phyloP scores from a whole-genome alignment of 2,888 invertebrate species.

The Anthoptus insignis region DNA sequence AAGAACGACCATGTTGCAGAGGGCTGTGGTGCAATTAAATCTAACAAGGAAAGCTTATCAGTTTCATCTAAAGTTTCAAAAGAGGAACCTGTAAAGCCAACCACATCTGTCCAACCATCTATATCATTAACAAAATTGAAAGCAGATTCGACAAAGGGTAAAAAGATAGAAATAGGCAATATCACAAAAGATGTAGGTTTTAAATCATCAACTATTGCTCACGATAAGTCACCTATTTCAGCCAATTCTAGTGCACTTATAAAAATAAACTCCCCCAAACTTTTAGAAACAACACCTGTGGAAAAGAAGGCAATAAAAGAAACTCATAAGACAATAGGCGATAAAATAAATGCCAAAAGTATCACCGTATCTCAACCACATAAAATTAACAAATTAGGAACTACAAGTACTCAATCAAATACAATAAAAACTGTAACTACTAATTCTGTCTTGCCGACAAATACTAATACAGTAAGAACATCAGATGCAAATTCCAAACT shows the following conservation, averaged over 20 bases:
- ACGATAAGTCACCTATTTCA: not conserved
- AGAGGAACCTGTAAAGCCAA: not conserved
- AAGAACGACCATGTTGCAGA: not conserved
- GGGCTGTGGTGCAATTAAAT: not conserved
- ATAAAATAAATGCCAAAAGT: not conserved
- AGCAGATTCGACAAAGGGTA: slow-evolving; percentile 5
- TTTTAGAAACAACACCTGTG: not conserved
- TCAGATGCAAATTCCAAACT: slow-evolving; percentile 5
- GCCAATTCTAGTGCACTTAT: not conserved
- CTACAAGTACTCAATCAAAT: not conserved
- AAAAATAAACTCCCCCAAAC: not conserved
- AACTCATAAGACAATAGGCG: not conserved
- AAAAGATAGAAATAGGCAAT: not conserved
- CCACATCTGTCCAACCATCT: not conserved
- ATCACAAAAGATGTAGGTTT: not conserved
- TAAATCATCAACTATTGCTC: not conserved
- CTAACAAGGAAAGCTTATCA: not conserved
- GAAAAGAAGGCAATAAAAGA: not conserved
- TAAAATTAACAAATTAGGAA: not conserved
- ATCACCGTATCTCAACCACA: not conserved
- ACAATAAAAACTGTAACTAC: not conserved
- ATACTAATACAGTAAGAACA: slow-evolving; percentile 1
- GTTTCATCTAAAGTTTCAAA: not conserved
- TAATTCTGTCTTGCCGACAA: not conserved
- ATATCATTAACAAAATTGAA: slow-evolving; percentile 1